A percentile compares a stretch with the other conserved stretches of the same genome.
These are phyloP conservation scores for Galeruca laticollis DNA, from an alignment of 2,888 invertebrate genomes.

Conservation along the genomic window DNA sequence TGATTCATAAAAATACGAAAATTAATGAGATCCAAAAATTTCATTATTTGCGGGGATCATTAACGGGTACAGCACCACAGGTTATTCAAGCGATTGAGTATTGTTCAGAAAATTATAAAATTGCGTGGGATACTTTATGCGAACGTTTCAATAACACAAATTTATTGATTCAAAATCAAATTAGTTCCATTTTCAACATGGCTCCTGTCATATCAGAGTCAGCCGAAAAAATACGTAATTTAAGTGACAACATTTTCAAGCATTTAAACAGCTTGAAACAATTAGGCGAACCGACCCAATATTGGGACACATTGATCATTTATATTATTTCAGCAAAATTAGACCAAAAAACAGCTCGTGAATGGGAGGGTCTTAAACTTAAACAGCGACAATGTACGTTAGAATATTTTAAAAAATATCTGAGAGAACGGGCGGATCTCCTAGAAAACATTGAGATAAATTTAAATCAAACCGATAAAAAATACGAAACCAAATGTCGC, in stretches of 20 bases:
- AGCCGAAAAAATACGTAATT: background rate
- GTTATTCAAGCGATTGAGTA: constrained; percentile 23
- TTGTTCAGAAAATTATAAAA: constrained; percentile 20
- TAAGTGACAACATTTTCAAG: too few species aligned
- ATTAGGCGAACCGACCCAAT: constrained; percentile 11
- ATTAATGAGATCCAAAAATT: constrained; percentile 31
- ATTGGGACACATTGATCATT: constrained; percentile 29
- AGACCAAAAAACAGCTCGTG: background rate
- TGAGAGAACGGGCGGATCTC: too few species aligned
- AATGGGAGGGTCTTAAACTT: constrained; percentile 25
- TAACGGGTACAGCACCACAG: constrained; percentile 25
- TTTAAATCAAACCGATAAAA: background rate
- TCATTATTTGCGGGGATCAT: constrained; percentile 34
- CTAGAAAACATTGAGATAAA: constrained; percentile 6
- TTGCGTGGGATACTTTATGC: constrained; percentile 31
- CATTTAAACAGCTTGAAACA: constrained; percentile 5
- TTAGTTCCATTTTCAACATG: constrained; percentile 27
- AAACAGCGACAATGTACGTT: background rate
- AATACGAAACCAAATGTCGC: too few species aligned
- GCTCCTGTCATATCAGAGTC: constrained; percentile 11
- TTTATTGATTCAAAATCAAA: constrained; percentile 25
- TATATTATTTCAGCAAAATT: constrained; percentile 25
- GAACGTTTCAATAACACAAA: constrained; percentile 35
- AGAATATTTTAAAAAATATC: constrained; percentile 16
- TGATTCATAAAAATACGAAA: constrained; percentile 35